These are phyloP conservation scores for Noctua janthina DNA, from an alignment of 2,888 invertebrate species.

Conservation along the genomic window DNA sequence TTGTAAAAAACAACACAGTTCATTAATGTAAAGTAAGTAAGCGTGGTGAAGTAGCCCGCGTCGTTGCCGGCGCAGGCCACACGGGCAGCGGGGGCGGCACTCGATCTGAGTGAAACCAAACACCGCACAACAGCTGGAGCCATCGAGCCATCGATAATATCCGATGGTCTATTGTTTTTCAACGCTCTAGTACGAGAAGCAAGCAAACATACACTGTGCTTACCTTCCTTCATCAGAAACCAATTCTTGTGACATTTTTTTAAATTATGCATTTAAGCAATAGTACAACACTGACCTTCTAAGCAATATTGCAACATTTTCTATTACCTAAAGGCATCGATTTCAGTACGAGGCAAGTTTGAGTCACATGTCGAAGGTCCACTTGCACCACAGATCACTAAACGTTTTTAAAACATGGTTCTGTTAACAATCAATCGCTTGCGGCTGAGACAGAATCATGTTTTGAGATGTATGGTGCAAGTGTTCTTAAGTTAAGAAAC, in stretches of 20 bases:
- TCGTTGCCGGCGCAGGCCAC: neutral
- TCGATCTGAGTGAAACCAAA: slow-evolving; percentile 28
- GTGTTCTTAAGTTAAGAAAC: slow-evolving; percentile 20
- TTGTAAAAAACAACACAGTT: neutral
- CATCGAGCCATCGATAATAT: slow-evolving; percentile 12
- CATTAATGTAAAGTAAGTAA: neutral
- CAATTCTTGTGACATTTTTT: neutral
- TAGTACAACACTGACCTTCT: neutral
- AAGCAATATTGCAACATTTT: neutral
- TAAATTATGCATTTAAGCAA: neutral
- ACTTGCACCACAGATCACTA: neutral
- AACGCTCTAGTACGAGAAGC: neutral
- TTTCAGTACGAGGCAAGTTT: slow-evolving; percentile 15
- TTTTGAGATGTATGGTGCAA: neutral
- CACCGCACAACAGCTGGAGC: slow-evolving; percentile 15
- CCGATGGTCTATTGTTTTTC: slow-evolving; percentile 28
- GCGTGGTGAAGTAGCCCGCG: neutral
- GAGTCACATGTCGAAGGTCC: neutral
- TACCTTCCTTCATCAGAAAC: neutral
- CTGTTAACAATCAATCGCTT: neutral
- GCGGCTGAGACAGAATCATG: neutral
- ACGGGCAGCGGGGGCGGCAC: neutral
- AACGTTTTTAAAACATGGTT: neutral
- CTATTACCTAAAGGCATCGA: neutral
- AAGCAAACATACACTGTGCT: neutral